phyloP scores from a whole-genome alignment of 2,888 invertebrate species.

The Ectropis crepuscularia region DNA sequence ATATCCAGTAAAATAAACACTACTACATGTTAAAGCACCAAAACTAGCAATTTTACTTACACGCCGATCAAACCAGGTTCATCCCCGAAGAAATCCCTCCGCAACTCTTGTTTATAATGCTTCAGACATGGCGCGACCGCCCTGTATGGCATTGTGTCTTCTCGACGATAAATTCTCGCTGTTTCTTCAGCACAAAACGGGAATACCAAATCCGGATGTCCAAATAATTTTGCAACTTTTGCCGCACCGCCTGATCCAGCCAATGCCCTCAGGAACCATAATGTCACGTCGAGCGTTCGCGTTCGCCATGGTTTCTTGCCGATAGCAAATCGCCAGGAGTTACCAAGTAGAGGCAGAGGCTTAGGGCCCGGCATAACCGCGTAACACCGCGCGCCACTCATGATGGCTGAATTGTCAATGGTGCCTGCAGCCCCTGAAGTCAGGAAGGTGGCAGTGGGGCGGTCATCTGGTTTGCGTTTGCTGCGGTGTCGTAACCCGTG shows the following conservation, averaged over 20 bases:
- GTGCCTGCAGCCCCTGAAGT: slow-evolving; percentile 63
- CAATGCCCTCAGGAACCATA: slow-evolving; percentile 78
- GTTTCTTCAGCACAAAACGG: slow-evolving; percentile 90
- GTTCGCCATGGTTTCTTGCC: slow-evolving; percentile 76
- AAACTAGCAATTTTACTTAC: slow-evolving; percentile 77
- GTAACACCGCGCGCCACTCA: slow-evolving; percentile 82
- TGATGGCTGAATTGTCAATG: slow-evolving; percentile 68
- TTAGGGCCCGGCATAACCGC: slow-evolving; percentile 90
- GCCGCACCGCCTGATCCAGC: slow-evolving; percentile 82
- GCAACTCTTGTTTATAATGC: slow-evolving; percentile 88
- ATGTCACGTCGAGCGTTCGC: slow-evolving; percentile 82
- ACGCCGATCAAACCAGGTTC: slow-evolving; percentile 90
- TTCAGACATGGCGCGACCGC: slow-evolving; percentile 90
- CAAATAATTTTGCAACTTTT: slow-evolving; percentile 88
- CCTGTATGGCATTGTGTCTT: slow-evolving; percentile 88
- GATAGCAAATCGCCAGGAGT: slow-evolving; percentile 92
- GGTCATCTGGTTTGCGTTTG: slow-evolving; percentile 67
- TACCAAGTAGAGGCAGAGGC: slow-evolving; percentile 90
- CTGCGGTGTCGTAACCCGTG: slow-evolving; percentile 67
- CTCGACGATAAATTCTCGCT: slow-evolving; percentile 88
- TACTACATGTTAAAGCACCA: no score
- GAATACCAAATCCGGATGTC: slow-evolving; percentile 90
- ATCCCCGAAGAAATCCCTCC: slow-evolving; percentile 89
- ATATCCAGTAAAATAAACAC: no score
- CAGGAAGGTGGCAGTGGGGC: slow-evolving; percentile 65